Evolutionary conservation across 1,140 invertebrate genomes (phyloP), one percentile per base, ranked within the genome.

Genomic region (Bombus polaris): DNA sequence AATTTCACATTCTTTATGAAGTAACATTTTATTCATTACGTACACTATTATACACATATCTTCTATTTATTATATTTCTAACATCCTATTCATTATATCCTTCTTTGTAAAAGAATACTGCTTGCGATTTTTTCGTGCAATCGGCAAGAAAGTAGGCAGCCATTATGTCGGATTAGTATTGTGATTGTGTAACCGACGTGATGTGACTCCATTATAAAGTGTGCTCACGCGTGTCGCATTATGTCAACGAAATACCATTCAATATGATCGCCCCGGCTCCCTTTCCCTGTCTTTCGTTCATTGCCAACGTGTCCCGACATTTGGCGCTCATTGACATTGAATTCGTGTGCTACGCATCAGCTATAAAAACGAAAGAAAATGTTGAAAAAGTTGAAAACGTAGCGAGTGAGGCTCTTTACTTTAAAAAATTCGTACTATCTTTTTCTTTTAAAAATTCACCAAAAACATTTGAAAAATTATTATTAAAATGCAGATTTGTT

Each of bases 131-230:
- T 87, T 92, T 91, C 79, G 79, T 83, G 88, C 83, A 80, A 86
- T 84, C 89, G 88, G 73, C 71, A 81, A 81, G 78, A 89, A 89
- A 91, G 88, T 93, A 93, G 91, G 92, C 92, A 91, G 92, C 93
- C 91, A 94, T 95, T 95, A 95, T 94, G 92, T 93, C 92, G 91
- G 90, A 94, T 95, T 95, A 95, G 93, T 92, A 95, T 95, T 95
- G 94, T 95, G 93, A 94, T 95, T 95, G 94, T 94, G 94, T 95
- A 95, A 94, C 94, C 93, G 93, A 94, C 94, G 94, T 92, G 93
- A 94, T 92, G 93, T 94, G 94, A 94, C 93, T 94, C 94, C 91
- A 94, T 95, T 95, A 94, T 94, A 91, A 91, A 86, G 91, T 88
- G 90, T 90, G 91, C 85, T 81, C 89, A 76, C 83, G 90, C 74